Evolutionary conservation across 2,888 invertebrate species (phyloP).

Genomic region (Eristalis pertinax): DNA sequence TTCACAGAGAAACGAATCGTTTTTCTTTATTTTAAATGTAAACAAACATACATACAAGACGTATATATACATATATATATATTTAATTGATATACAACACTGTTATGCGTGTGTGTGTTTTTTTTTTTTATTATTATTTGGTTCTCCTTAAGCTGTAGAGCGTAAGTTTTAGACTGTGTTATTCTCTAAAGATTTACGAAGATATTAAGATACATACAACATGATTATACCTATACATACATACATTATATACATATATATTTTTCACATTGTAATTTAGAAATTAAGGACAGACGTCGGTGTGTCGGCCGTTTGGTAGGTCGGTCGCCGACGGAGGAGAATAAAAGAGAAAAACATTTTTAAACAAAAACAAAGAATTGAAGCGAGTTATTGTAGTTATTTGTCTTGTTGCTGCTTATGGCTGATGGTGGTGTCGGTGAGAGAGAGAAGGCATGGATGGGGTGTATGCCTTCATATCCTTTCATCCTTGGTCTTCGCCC

Average conservation of each 20-base stretch:
- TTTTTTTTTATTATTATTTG: background rate
- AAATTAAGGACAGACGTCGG: constrained; percentile 56
- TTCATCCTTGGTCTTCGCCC: background rate
- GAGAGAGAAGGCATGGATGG: too few species aligned
- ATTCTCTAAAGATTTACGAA: constrained; percentile 71
- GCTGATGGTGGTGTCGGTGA: background rate
- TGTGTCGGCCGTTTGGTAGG: background rate
- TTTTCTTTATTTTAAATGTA: too few species aligned
- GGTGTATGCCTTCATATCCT: constrained; percentile 5
- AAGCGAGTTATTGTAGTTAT: constrained; percentile 40
- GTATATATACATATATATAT: too few species aligned
- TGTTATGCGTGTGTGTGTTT: constrained; percentile 39
- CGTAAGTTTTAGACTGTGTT: constrained; percentile 72
- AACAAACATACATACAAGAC: constrained; percentile 2
- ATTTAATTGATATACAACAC: constrained; percentile 44
- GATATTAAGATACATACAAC: constrained; percentile 63
- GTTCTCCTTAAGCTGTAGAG: constrained; percentile 51
- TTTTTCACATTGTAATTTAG: constrained; percentile 72
- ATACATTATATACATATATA: constrained; percentile 63
- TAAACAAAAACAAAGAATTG: constrained; percentile 16
- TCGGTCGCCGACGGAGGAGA: constrained; percentile 7
- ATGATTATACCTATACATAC: constrained; percentile 65
- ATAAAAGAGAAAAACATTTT: constrained; percentile 59
- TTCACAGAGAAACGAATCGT: too few species aligned
- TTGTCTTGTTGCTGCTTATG: constrained; percentile 14